Evolutionary conservation across 2,113 vertebrate species (phyloP).

Genomic region (Phodopus roborovskii): DNA sequence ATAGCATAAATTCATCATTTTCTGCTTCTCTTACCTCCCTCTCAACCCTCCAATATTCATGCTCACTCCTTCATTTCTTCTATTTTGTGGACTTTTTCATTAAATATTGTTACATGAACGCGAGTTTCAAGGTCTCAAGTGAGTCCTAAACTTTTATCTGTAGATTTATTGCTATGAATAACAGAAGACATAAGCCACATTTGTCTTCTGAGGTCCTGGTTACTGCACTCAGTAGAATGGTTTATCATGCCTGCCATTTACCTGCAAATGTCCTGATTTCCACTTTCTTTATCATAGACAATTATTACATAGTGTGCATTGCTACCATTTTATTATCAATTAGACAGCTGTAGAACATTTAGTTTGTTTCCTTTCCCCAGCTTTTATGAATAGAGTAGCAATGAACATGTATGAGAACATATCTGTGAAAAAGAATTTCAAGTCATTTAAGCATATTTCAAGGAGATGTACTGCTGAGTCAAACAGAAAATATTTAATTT

Average conservation of each 20-base stretch:
- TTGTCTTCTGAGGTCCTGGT: neutral
- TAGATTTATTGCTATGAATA: neutral
- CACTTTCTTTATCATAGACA: neutral
- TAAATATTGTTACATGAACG: neutral
- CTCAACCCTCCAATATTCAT: neutral
- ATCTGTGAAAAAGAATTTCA: neutral
- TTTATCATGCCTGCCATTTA: neutral
- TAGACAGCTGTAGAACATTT: neutral
- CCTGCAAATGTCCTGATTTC: neutral
- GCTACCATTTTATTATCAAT: neutral
- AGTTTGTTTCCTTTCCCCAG: neutral
- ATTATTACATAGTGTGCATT: neutral
- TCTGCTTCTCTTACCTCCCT: fast-evolving
- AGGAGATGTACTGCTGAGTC: neutral
- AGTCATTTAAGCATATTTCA: neutral
- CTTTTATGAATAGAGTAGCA: neutral
- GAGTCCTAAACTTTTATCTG: neutral
- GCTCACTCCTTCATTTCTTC: neutral
- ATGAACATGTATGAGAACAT: neutral
- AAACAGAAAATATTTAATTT: neutral
- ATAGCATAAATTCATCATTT: neutral
- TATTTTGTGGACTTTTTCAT: neutral
- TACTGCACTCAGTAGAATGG: neutral
- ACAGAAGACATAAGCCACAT: neutral
- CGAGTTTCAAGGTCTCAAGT: neutral